Percentiles rank a stretch among this genome's conserved stretches.
Conservation (phyloP, 1,140 invertebrate genomes). For the Aphelinus atriplicis region DNA sequence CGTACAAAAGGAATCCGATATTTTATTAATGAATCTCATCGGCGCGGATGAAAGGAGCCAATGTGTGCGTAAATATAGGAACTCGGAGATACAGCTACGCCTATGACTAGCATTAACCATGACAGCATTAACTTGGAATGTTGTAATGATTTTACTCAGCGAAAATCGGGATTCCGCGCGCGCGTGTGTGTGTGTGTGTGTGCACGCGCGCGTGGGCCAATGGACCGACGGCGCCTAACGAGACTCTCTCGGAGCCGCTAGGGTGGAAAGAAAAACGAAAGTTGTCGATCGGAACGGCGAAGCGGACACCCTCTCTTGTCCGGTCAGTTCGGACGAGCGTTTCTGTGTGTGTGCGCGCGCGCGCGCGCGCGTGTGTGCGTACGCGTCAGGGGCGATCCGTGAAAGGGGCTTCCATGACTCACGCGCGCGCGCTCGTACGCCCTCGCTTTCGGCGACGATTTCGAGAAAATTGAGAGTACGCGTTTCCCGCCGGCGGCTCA, state of each 20-base stretch:
- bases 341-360: not conserved
- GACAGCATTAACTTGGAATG: conserved; percentile 58
- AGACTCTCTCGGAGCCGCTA: conserved; percentile 47
- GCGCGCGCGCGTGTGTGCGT: not conserved
- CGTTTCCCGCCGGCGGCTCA: conserved; percentile 36
- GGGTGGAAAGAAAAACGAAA: conserved; percentile 58
- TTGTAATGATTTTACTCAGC: conserved; percentile 55
- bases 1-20: conserved; percentile 42
- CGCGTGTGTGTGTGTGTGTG: too few species aligned
- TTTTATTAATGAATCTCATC: conserved; percentile 51
- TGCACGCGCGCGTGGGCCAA: not conserved
- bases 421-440: conserved; percentile 47
- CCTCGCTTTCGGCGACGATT: conserved; percentile 60
- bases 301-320: conserved; percentile 49
- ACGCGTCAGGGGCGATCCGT: conserved; percentile 45
- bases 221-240: conserved; percentile 50
- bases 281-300: conserved; percentile 54
- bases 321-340: too few species aligned
- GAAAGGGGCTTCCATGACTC: conserved; percentile 62
- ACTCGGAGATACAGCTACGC: too few species aligned
- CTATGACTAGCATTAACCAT: conserved; percentile 44
- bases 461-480: conserved; percentile 56
- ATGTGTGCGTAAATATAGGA: too few species aligned
- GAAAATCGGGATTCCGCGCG: conserved; percentile 44
- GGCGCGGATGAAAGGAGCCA: conserved; percentile 25